Evolutionary conservation across 2,113 vertebrate genomes (phyloP), one percentile per base, ranked within the genome.

Genomic region (Lepisosteus oculatus): DNA sequence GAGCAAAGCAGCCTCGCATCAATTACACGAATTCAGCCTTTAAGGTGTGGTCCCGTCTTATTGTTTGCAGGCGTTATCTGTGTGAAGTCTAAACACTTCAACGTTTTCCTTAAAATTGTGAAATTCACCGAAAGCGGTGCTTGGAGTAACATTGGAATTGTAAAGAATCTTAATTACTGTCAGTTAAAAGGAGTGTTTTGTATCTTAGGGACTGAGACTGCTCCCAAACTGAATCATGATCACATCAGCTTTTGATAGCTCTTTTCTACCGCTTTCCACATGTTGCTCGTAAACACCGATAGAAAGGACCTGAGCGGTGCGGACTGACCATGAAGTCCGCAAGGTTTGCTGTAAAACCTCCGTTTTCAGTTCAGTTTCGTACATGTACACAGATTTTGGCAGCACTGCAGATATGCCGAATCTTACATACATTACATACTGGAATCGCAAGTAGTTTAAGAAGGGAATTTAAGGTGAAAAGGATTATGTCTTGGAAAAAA

Each of bases 381-480:
- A 29, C 29, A 29, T 29, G 65, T 1, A 0, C 0, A 0, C 54
- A 55, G 66, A 4, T 59, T 56, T 42, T 0, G 65, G 71, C 41
- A 68, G 56, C 65, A 68, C 65, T 1, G 0, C 68, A 70, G 61
- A 29, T 3, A 1, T 12, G 2, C 14, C 55, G 73, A 55, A 72
- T 13, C 29, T 2, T 41, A 69, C n/a, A 41, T 1, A 29, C 29
- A 1, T 41, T 65, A 17, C 29, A 13, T 43, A 47, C 43, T 51
- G 42, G 8, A 17, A 17, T 44, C 68, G 0, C 13, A 41, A 59
- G 56, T 14, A 70, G 15, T 70, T 78, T 74, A 68, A 42, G 29
- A 72, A 29, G n/a, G 61, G 45, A 65, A 66, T 62, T 70, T 3
- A 69, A 62, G 2, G 8, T 0, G 3, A 45, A 47, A 55, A 54